Evolutionary conservation across 2,797 vertebrate species (phyloP), one percentile per base, ranked within the genome.

Genomic region (Danio kyathit): DNA sequence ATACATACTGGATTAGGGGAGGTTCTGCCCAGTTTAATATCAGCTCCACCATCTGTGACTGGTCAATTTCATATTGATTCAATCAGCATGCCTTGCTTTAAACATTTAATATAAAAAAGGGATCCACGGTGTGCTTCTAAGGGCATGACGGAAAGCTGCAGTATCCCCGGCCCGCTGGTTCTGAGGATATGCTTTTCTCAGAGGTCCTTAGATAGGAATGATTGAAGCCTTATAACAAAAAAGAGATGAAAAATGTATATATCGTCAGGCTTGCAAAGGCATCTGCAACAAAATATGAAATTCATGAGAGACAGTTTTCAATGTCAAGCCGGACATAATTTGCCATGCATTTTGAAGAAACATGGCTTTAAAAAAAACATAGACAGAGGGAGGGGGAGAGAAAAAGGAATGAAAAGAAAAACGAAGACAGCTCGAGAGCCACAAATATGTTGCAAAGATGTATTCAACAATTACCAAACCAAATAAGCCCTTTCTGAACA

Each of bases 391-490:
- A 41, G 60, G 56, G 70, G 7, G 29, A 29, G 29, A 29, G 29
- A 29, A 54, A 70, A 66, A 72, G 3, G 56, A 64, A 57, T 74
- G 49, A 46, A 54, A 66, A 0, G 3, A 16, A 43, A 46, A 73
- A 17, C 7, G 76, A 82, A 80, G 48, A 72, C 46, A 72, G 67
- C 65, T 78, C 49, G 43, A 66, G 79, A 74, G 67, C 69, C 81
- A 79, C 46, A 87, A 86, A 89, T 89, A 82, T 88, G 74, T 79
- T 84, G 85, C 85, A 89, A 88, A 90, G 85, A 89, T 51, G 21
- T 72, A 80, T 80, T 87, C 67, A 70, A 70, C 69, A 84, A 86
- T 87, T 77, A 85, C 85, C 66, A 64, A 84, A 70, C 76, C 64
- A 78, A 85, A 86, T 79, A 71, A 82, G 64, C 3, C 79, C 38